phyloP scores from a whole-genome alignment of 2,888 invertebrate genomes.

The Artemia sinica region DNA sequence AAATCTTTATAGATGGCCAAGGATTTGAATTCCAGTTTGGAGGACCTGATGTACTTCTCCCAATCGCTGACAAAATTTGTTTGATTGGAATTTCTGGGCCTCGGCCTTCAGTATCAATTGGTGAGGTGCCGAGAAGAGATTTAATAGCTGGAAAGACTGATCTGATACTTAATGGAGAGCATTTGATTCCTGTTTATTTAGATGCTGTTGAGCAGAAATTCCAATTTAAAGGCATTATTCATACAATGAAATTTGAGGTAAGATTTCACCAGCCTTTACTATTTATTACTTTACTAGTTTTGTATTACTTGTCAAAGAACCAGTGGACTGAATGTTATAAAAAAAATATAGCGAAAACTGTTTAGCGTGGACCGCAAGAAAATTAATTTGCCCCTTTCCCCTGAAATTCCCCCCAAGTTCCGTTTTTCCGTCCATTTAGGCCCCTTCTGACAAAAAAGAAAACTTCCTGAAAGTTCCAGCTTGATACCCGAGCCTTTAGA shows the following conservation, averaged over 20 bases:
- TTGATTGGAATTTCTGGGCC: constrained; percentile 70
- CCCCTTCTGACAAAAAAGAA: too few relatives aligned
- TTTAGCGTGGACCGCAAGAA: too few relatives aligned
- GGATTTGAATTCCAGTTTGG: constrained; percentile 85
- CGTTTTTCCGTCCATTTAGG: too few relatives aligned
- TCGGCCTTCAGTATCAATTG: constrained; percentile 81
- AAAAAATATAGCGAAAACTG: too few relatives aligned
- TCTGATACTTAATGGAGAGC: constrained; percentile 60
- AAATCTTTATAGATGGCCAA: constrained; percentile 68
- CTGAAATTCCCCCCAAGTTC: too few relatives aligned
- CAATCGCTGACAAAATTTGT: constrained; percentile 44
- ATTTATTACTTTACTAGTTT: too few relatives aligned
- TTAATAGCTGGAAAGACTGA: constrained; percentile 67
- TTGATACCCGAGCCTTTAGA: too few relatives aligned
- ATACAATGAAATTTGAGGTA: constrained; percentile 55
- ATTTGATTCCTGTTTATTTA: constrained; percentile 58
- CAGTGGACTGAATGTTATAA: too few relatives aligned
- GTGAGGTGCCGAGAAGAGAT: constrained; percentile 54
- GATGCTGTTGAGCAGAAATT: constrained; percentile 60
- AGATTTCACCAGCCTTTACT: not conserved
- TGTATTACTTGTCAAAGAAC: too few relatives aligned
- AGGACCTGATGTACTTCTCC: constrained; percentile 59
- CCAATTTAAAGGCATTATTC: constrained; percentile 48
- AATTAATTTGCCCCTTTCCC: too few relatives aligned
- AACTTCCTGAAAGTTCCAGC: too few relatives aligned